phyloP scores from a whole-genome alignment of 2,888 invertebrate species.

The Thyatira batis region DNA sequence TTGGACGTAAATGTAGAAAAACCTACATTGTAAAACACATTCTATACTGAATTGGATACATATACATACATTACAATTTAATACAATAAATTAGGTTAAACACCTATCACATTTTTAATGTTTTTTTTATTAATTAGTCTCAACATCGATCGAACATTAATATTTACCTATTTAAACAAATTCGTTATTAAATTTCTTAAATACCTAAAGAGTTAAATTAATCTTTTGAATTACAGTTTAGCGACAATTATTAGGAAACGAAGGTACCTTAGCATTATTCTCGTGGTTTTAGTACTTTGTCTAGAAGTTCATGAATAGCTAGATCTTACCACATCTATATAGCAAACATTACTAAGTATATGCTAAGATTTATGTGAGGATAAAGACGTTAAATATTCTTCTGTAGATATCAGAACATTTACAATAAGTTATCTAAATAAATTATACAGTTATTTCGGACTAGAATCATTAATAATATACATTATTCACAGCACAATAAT shows the following conservation, averaged over 20 bases:
- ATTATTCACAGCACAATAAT: background rate
- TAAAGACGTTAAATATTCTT: background rate
- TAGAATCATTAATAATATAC: too few species aligned
- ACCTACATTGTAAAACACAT: slow-evolving; percentile 33
- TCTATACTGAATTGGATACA: slow-evolving; percentile 41
- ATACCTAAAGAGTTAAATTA: background rate
- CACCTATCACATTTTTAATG: slow-evolving; percentile 62
- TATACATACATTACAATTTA: slow-evolving; percentile 23
- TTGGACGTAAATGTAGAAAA: slow-evolving; percentile 52
- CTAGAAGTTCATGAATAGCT: background rate
- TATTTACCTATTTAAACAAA: slow-evolving; percentile 33
- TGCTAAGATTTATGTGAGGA: background rate
- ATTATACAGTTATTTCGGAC: background rate
- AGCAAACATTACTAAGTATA: background rate
- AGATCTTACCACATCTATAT: background rate
- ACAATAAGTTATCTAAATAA: background rate
- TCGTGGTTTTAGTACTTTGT: background rate
- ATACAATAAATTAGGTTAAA: slow-evolving; percentile 48
- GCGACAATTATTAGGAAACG: too few species aligned
- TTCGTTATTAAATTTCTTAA: slow-evolving; percentile 17
- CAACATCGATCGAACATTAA: slow-evolving; percentile 61
- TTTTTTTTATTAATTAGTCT: slow-evolving; percentile 48
- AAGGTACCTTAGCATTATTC: background rate
- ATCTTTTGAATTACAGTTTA: background rate
- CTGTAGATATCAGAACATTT: background rate